Evolutionary conservation across 2,113 vertebrate species (phyloP), one percentile per base, ranked within the genome.

Genomic region (Maccullochella peelii): DNA sequence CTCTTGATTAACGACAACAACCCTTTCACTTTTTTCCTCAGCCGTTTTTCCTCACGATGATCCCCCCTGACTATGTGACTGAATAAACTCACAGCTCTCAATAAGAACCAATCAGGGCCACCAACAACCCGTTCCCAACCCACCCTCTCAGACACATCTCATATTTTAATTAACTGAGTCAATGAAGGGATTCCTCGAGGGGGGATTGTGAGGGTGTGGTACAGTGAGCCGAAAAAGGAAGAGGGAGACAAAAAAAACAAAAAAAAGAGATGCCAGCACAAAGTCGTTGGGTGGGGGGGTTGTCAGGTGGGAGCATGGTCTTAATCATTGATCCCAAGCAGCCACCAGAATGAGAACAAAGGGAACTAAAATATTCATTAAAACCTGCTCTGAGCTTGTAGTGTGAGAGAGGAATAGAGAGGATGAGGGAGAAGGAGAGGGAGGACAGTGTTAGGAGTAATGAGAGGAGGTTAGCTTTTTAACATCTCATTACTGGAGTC

Each of bases 341-440:
- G 90, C 86, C 79, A 85, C 73, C 83, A 86, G 90, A 88, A 95
- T 93, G 91, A 93, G 93, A 95, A 95, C 90, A 95, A 95, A 94
- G 93, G 80, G 61, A 86, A 90, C 84, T 95, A 94, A 95, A 95
- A 95, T 94, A 95, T 95, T 95, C 93, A 95, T 96, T 95, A 95
- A 95, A 96, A 93, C 85, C 94, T 93, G 90, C 91, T 92, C 86
- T 68, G 87, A 89, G 91, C 91, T 89, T 74, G 66, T 92, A 83
- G 84, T 87, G 91, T 81, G 84, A 66, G 77, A 86, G 84, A 78
- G 85, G 76, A 75, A 82, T 61, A 59, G 79, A 62, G 74, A 38
- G 71, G 68, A 61, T 21, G 73, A 27, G 67, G 25, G 80, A 10
- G 33, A 57, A 18, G 58, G 65, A 44, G 47, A 58, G 40, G 72